Evolutionary conservation across 1,140 invertebrate genomes (phyloP).

Genomic region (Acromyrmex echinatior): DNA sequence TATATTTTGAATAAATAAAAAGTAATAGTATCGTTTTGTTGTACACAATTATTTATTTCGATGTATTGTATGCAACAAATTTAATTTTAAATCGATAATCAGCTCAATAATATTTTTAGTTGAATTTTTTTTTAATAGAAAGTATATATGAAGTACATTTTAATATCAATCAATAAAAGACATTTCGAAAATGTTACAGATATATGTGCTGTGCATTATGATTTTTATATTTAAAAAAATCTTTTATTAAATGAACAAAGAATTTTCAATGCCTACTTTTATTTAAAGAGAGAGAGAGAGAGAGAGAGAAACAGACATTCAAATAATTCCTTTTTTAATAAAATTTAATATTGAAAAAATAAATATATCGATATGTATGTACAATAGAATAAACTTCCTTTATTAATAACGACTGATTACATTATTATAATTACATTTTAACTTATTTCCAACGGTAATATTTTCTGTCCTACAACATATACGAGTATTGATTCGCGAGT

Average conservation of each 20-base stretch:
- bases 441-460: not conserved
- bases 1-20: not conserved
- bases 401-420: not conserved
- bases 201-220: not conserved
- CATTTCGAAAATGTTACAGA: not conserved
- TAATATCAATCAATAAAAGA: not conserved
- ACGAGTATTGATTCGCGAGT: not conserved
- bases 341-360: not conserved
- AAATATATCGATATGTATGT: not conserved
- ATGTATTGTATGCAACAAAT: not conserved
- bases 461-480: not conserved
- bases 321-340: not conserved
- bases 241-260: not conserved
- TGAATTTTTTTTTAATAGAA: not conserved
- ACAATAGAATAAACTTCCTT: not conserved
- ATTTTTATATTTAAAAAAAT: not conserved
- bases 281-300: not conserved
- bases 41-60: not conserved
- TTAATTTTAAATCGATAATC: not conserved
- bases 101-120: not conserved
- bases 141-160: not conserved
- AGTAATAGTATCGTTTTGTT: not conserved
- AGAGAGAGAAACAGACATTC: not conserved
- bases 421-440: not conserved
- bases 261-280: not conserved